A percentile compares a stretch with the other conserved stretches of the same genome.
These are phyloP conservation scores for Dryocosmus kuriphilus DNA, from an alignment of 2,888 invertebrate genomes.

Conservation along the genomic window DNA sequence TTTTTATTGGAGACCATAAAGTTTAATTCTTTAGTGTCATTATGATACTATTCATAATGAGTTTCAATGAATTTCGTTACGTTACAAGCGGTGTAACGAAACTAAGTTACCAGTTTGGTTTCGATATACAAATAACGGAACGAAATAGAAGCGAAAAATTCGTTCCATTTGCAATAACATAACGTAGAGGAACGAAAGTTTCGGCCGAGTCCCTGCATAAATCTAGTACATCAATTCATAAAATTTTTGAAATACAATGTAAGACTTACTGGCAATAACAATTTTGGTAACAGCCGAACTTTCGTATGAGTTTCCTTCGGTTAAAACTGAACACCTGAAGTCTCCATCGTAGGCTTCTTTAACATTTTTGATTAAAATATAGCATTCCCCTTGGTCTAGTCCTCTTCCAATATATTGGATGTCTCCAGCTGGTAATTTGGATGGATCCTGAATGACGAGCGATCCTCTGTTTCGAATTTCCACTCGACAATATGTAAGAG, in stretches of 20 bases:
- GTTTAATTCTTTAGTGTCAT: too few relatives aligned
- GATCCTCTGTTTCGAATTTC: conserved; percentile 71
- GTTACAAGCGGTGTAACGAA: too few relatives aligned
- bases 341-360: conserved; percentile 85
- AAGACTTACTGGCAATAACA: conserved; percentile 86
- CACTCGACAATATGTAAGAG: conserved; percentile 82
- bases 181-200: too few relatives aligned
- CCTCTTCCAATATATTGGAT: conserved; percentile 79
- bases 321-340: conserved; percentile 84
- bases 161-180: too few relatives aligned
- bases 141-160: too few relatives aligned
- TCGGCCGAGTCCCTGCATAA: too few relatives aligned
- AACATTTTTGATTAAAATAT: conserved; percentile 83
- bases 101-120: too few relatives aligned
- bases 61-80: too few relatives aligned
- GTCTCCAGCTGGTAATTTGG: conserved; percentile 64
- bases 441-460: conserved; percentile 49
- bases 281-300: conserved; percentile 82
- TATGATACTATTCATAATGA: too few relatives aligned
- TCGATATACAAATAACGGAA: too few relatives aligned
- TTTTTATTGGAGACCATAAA: too few relatives aligned
- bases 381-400: conserved; percentile 84
- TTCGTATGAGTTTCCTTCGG: conserved; percentile 81
- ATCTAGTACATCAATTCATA: neutral
- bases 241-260: neutral